Conservation (phyloP, 2,113 vertebrate species). For the Indicator maculatus region DNA sequence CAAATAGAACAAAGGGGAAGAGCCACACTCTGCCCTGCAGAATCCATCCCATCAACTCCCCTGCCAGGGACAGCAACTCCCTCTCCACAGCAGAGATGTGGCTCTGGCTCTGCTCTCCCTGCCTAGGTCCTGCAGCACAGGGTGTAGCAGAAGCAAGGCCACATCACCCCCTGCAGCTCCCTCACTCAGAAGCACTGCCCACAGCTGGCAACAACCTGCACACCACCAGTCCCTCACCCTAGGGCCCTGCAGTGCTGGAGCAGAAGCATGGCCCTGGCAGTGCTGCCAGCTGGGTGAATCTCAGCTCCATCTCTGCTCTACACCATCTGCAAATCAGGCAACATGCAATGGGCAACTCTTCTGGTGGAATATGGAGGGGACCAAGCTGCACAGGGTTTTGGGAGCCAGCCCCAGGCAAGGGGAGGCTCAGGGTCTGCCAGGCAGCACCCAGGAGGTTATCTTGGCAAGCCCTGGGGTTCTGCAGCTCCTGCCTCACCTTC, state of each 20-base stretch:
- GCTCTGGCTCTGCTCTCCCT: background rate
- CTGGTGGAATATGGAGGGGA: background rate
- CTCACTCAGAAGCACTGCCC: background rate
- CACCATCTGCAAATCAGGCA: background rate
- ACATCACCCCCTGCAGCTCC: background rate
- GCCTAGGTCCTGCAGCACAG: background rate
- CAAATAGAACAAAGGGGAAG: background rate
- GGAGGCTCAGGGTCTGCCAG: background rate
- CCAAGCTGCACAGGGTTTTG: background rate
- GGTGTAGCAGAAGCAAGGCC: fast-evolving
- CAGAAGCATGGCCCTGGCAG: background rate
- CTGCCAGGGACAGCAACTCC: conserved; percentile 20
- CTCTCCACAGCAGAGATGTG: background rate
- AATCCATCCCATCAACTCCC: conserved; percentile 32
- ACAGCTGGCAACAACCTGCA: fast-evolving
- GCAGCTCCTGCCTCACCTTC: background rate
- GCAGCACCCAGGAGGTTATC: background rate
- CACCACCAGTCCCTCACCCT: background rate
- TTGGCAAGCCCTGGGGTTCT: background rate
- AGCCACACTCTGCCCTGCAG: background rate
- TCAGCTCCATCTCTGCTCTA: background rate
- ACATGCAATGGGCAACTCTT: background rate
- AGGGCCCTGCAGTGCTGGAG: background rate
- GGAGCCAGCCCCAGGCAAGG: background rate
- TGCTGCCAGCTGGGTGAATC: background rate